Conservation (phyloP, 2,888 invertebrate species). For the Meiosimyza decipiens region DNA sequence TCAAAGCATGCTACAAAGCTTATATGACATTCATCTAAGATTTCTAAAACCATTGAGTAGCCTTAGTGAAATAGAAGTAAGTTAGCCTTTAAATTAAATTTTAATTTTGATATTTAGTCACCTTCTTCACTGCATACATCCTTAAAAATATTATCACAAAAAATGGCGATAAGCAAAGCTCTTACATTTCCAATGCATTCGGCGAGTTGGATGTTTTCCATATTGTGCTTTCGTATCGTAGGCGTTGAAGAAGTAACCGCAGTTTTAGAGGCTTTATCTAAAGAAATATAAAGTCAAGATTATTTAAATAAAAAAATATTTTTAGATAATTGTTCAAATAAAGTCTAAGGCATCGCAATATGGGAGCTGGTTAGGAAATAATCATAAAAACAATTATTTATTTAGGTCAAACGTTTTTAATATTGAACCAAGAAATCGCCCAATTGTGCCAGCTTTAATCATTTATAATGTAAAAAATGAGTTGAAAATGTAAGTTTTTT, state of each 20-base stretch:
- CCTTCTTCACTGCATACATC: constrained; percentile 64
- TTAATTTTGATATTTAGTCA: constrained; percentile 43
- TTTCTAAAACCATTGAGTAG: constrained; percentile 75
- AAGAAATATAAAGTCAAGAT: not conserved
- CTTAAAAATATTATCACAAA: constrained; percentile 77
- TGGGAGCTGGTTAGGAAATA: too few relatives aligned
- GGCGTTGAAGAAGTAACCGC: constrained; percentile 29
- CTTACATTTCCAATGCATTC: constrained; percentile 89
- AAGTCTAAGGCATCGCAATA: too few relatives aligned
- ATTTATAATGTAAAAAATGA: too few relatives aligned
- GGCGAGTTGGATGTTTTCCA: constrained; percentile 80
- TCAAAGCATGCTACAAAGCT: constrained; percentile 94
- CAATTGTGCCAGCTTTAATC: too few relatives aligned
- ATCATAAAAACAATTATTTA: too few relatives aligned
- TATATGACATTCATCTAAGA: constrained; percentile 89
- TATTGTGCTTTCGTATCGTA: constrained; percentile 59
- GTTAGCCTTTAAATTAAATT: not conserved
- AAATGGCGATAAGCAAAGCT: constrained; percentile 81
- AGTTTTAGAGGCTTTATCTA: constrained; percentile 50
- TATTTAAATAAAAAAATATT: too few relatives aligned
- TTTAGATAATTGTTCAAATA: too few relatives aligned
- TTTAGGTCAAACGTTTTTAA: too few relatives aligned
- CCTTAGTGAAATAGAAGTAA: constrained; percentile 55
- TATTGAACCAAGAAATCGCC: too few relatives aligned
- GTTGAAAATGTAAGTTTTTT: too few relatives aligned